Conservation (phyloP, 2,113 vertebrate species). For the Cephalopholis sonnerati region DNA sequence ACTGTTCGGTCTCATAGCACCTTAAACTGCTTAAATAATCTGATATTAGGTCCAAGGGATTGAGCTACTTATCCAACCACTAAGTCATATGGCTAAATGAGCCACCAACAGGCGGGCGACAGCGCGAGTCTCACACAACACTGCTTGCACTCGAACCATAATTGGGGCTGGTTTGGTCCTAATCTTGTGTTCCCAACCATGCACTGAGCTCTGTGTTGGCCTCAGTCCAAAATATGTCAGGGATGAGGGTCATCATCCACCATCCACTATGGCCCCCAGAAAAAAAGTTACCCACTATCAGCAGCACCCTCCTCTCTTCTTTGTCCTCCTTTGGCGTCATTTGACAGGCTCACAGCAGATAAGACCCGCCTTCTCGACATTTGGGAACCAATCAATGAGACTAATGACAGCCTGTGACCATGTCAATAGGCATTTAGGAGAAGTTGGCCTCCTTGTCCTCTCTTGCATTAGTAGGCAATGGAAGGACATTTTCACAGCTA, state of each 20-base stretch:
- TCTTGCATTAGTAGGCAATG: too few species aligned
- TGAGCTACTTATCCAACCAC: too few species aligned
- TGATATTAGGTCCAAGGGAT: neutral
- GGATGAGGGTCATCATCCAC: neutral
- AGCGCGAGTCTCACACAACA: neutral
- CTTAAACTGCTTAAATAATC: neutral
- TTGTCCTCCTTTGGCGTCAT: neutral
- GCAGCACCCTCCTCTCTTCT: neutral
- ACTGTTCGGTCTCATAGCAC: too few species aligned
- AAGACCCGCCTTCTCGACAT: neutral
- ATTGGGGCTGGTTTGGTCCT: neutral
- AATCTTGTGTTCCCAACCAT: neutral
- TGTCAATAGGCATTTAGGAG: neutral
- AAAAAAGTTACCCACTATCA: neutral
- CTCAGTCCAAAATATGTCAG: neutral
- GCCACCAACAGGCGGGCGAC: too few species aligned
- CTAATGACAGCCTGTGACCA: neutral
- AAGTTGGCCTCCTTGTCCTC: too few species aligned
- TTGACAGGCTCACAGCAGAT: neutral
- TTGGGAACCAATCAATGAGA: slow-evolving; percentile 2
- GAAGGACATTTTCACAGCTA: neutral
- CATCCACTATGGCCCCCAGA: neutral
- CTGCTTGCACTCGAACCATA: neutral
- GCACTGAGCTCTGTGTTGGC: neutral
- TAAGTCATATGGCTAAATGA: too few species aligned